Conservation (phyloP, 2,797 vertebrate species). For the Gila robusta region DNA sequence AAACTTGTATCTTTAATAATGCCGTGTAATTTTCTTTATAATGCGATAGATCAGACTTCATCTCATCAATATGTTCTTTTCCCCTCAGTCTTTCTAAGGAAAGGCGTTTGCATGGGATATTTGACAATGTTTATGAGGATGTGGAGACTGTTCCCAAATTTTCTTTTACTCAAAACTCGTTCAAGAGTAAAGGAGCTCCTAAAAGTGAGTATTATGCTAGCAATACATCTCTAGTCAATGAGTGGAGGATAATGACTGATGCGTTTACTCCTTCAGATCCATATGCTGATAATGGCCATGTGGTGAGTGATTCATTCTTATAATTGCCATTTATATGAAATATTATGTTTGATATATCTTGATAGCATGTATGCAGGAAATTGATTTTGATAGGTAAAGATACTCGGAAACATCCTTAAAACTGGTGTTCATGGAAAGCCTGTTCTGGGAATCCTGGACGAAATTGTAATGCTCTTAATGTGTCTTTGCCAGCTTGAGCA, state of each 20-base stretch:
- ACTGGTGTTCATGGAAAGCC: background rate
- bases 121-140: slow-evolving; percentile 79
- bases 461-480: background rate
- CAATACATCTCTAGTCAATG: background rate
- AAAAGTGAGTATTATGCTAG: slow-evolving; percentile 72
- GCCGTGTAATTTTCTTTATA: background rate
- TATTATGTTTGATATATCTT: background rate
- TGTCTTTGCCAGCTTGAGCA: background rate
- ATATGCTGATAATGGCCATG: slow-evolving; percentile 68
- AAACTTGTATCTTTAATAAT: background rate
- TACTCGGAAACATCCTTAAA: background rate
- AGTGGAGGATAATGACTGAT: background rate
- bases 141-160: slow-evolving; percentile 72
- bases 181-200: slow-evolving; percentile 69
- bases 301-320: slow-evolving; percentile 66
- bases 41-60: background rate
- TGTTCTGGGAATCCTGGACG: background rate
- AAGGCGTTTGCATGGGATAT: slow-evolving; percentile 60
- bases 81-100: slow-evolving; percentile 61
- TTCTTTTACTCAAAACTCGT: slow-evolving; percentile 62
- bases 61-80: background rate
- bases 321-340: background rate
- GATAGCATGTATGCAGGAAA: background rate
- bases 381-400: background rate
- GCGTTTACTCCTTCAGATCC: slow-evolving; percentile 73